Conservation (phyloP, 2,113 vertebrate species). For the Pseudopipra pipra region DNA sequence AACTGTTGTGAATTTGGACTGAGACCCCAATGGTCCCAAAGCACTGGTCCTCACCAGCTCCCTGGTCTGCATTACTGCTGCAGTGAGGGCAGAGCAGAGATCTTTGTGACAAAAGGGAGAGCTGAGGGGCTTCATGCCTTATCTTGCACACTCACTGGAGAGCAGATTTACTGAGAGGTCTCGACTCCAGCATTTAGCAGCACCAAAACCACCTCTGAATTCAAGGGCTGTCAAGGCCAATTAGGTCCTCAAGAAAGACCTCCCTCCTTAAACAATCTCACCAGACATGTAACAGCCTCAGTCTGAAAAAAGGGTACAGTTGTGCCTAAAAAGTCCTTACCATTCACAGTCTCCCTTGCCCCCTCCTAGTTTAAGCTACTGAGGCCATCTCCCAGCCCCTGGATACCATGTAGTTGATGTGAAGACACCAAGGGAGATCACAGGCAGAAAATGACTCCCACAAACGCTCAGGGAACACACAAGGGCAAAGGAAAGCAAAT, state of each 20-base stretch:
- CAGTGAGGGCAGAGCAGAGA: not conserved
- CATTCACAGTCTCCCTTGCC: not conserved
- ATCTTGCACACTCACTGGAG: not conserved
- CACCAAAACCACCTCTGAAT: not conserved
- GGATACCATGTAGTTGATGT: accelerated
- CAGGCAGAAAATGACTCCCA: not conserved
- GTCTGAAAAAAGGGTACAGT: not conserved
- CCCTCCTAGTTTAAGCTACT: not conserved
- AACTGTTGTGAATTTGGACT: not conserved
- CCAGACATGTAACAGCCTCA: not conserved
- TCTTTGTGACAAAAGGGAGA: not conserved
- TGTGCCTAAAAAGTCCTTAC: not conserved
- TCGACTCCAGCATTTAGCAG: not conserved
- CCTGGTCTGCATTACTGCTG: not conserved
- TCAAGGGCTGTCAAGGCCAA: not conserved
- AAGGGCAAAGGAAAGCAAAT: not conserved
- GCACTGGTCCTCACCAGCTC: not conserved
- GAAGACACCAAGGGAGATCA: not conserved
- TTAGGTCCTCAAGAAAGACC: not conserved
- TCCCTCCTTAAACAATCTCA: not conserved
- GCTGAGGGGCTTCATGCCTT: not conserved
- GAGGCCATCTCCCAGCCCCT: not conserved
- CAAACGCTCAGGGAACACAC: not conserved
- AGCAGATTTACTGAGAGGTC: not conserved
- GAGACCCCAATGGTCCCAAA: not conserved